Evolutionary conservation across 1,140 invertebrate genomes (phyloP), one percentile per base, ranked within the genome.

Genomic region (Trichonephila clavata): DNA sequence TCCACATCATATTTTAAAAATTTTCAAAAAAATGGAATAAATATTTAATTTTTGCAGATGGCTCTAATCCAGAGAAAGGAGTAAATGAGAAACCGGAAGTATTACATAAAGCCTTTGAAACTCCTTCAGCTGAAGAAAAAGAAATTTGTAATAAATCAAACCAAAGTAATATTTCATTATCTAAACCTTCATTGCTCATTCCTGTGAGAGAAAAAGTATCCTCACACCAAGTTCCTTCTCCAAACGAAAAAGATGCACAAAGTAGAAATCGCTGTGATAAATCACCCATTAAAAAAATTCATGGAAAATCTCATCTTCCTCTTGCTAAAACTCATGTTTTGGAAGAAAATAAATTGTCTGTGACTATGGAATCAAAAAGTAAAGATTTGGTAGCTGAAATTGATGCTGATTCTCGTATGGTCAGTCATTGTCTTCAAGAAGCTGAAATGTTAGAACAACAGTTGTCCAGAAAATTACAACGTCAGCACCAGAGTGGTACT

Each of bases 381-480:
- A 93, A 94, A 90, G 94, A 94, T 71, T 86, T 94, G 14, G 94
- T 94, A 16, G 92, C 94, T 27, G 94, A 94, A 89, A 94, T 94
- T 27, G 94, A 94, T 94, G 89, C 93, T 3, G 94, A 94, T 65
- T 94, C 94, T 71, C 80, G 83, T 3, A 88, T 94, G 77, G 94
- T 94, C 18, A 94, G 50, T 63, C 87, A 94, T 57, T 94, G 94
- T 87, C 86, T 94, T 4, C 94, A 94, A 71, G 94, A 94, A 87
- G 94, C 94, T 59, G 94, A 94, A 77, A 88, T 94, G 88, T 71
- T 94, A n/a, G 94, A 94, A 20, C 94, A 94, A 80, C 89, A 94
- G 43, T 18, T 94, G 13, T 88, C 94, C 59, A 57, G 92, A 13
- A 94, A 94, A 77, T 81, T 94, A 2, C 94, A 94, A 24, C 77